Conservation (phyloP, 2,113 vertebrate genomes). For the Anolis sagrei region DNA sequence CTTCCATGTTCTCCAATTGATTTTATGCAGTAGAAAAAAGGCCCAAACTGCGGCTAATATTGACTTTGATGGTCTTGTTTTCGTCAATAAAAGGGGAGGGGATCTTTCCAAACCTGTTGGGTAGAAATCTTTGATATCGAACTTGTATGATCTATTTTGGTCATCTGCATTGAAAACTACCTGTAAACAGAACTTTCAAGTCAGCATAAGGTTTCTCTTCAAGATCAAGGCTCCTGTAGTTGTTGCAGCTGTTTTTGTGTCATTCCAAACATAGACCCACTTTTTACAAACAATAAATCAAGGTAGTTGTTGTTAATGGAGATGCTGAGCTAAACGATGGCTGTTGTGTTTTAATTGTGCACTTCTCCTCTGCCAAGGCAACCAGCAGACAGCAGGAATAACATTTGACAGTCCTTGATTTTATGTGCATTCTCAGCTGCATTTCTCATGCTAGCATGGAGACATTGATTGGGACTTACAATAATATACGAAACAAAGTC, state of each 20-base stretch:
- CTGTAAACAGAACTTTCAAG: background rate
- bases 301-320: background rate
- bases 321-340: background rate
- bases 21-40: slow-evolving; percentile 8
- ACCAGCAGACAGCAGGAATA: background rate
- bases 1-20: slow-evolving; percentile 19
- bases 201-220: background rate
- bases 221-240: background rate
- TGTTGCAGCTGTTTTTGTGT: background rate
- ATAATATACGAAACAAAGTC: background rate
- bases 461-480: background rate
- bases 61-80: slow-evolving; percentile 6
- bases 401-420: background rate
- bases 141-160: background rate
- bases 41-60: slow-evolving; percentile 28
- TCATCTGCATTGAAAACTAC: background rate
- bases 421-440: background rate
- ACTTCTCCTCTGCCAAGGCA: background rate
- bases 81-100: background rate
- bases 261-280: background rate
- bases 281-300: background rate
- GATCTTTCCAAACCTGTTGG: too few species aligned
- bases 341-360: background rate
- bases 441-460: background rate
- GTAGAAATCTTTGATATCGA: background rate